These are phyloP conservation scores for Xanthorhoe spadicearia DNA, from an alignment of 2,888 invertebrate species.

Conservation along the genomic window DNA sequence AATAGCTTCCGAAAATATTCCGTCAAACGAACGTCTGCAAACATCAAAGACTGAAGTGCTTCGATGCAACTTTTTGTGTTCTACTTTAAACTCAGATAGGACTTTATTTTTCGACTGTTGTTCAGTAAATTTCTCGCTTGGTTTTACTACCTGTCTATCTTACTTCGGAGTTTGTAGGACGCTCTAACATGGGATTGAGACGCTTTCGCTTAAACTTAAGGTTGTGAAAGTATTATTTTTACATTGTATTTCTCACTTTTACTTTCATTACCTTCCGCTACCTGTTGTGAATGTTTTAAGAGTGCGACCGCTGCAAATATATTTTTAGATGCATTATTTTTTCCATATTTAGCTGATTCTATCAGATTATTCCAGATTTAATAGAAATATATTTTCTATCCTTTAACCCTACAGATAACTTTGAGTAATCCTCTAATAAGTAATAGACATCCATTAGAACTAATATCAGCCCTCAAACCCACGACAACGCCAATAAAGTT, in stretches of 20 bases:
- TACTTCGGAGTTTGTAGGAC: conserved; percentile 30
- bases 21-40: conserved; percentile 47
- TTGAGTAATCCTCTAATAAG: conserved; percentile 11
- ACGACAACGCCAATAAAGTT: conserved; percentile 51
- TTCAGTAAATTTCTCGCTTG: conserved; percentile 29
- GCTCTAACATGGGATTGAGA: conserved; percentile 26
- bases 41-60: conserved; percentile 39
- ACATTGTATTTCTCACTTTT: background rate
- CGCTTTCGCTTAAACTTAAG: conserved; percentile 4
- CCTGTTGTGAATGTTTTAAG: background rate
- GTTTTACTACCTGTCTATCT: conserved; percentile 37
- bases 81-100: conserved; percentile 48
- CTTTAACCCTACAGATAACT: conserved; percentile 2
- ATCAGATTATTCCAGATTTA: background rate
- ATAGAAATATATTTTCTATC: background rate
- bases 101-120: conserved; percentile 35
- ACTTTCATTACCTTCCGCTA: background rate
- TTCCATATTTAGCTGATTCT: background rate
- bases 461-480: conserved; percentile 27
- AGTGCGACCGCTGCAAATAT: background rate
- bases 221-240: background rate
- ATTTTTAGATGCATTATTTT: too few relatives aligned
- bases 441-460: conserved; percentile 26
- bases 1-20: conserved; percentile 47
- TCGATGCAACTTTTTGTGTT: conserved; percentile 44